Percentiles rank a stretch among this genome's conserved stretches.
phyloP scores from a whole-genome alignment of 2,888 invertebrate species.

The Penaeus monodon region DNA sequence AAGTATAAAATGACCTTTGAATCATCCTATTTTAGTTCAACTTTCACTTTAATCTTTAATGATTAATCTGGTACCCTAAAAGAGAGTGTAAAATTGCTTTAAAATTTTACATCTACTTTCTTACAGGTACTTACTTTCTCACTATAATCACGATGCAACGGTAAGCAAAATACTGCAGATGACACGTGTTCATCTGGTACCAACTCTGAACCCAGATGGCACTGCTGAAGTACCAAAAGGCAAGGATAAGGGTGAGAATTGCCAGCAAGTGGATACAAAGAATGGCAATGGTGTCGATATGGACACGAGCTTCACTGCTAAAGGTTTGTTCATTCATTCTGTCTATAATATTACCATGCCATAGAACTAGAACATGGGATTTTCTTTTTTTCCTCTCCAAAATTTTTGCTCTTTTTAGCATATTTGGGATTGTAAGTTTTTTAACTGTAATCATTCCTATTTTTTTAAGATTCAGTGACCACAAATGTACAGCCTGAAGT shows the following conservation, averaged over 20 bases:
- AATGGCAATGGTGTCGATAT: constrained; percentile 35
- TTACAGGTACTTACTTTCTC: constrained; percentile 48
- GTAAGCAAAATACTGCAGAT: constrained; percentile 44
- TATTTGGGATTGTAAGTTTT: neutral
- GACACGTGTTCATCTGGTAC: constrained; percentile 47
- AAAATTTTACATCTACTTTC: neutral
- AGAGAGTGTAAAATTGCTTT: neutral
- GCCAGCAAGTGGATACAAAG: constrained; percentile 29
- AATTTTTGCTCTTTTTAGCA: neutral
- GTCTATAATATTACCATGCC: neutral
- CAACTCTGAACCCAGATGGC: constrained; percentile 50
- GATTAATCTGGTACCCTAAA: too few relatives aligned
- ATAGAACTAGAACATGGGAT: neutral
- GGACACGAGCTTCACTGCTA: constrained; percentile 29
- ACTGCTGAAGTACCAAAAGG: constrained; percentile 30
- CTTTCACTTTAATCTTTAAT: too few relatives aligned
- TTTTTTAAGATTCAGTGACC: neutral
- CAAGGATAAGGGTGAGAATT: neutral
- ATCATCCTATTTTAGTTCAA: too few relatives aligned
- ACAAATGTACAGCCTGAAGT: constrained; percentile 20
- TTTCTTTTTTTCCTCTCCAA: neutral
- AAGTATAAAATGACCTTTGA: too few relatives aligned
- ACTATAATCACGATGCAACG: constrained; percentile 43
- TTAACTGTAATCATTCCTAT: neutral
- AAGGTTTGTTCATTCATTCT: constrained; percentile 20